Percentiles rank a stretch among this genome's conserved stretches.
Conservation (phyloP, 1,140 invertebrate species). For the Cepaea nemoralis region DNA sequence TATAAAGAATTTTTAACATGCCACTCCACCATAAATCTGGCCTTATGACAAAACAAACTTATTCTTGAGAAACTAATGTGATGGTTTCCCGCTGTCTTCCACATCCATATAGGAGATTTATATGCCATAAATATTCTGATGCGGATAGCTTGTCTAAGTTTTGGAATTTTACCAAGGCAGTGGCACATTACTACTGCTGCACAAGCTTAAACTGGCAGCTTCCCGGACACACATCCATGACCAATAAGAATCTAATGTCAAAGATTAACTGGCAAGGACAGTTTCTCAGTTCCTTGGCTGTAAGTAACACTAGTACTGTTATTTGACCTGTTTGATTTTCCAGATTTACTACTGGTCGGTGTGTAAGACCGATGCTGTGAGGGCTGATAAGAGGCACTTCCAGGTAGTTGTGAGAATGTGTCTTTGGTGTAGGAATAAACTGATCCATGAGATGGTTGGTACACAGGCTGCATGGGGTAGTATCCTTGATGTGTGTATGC, state of each 20-base stretch:
- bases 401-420: constrained; percentile 35
- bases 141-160: no score
- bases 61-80: no score
- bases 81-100: no score
- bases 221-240: no score
- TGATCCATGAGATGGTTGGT: constrained; percentile 51
- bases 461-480: constrained; percentile 65
- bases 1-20: no score
- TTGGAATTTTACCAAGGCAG: no score
- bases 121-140: no score
- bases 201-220: no score
- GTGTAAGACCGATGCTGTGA: constrained; percentile 57
- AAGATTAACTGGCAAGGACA: constrained; percentile 60
- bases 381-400: constrained; percentile 41
- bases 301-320: constrained; percentile 64
- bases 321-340: constrained; percentile 63
- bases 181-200: no score
- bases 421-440: constrained; percentile 48
- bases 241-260: constrained; percentile 50
- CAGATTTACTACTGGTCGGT: constrained; percentile 64
- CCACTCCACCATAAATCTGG: no score
- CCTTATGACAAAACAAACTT: no score
- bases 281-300: constrained; percentile 63
- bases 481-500: constrained; percentile 63
- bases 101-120: no score